These are phyloP conservation scores for Ardeotis arabs DNA, from an alignment of 2,113 vertebrate genomes.

Conservation along the genomic window DNA sequence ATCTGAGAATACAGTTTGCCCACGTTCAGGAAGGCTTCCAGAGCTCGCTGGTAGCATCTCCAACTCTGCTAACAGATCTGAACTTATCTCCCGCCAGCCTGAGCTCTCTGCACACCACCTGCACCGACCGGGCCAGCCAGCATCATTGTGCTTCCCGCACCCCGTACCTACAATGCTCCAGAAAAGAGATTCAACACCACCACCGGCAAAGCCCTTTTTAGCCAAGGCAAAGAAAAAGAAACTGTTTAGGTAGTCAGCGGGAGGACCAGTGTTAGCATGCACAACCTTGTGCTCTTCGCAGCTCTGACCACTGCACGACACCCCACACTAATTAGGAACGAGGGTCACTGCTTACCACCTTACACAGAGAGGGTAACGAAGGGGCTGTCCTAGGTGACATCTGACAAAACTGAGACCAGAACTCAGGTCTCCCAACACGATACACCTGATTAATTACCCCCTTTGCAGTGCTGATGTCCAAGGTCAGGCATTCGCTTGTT, in stretches of 20 bases:
- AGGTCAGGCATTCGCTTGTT: slow-evolving; percentile 38
- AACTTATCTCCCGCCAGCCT: background rate
- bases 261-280: background rate
- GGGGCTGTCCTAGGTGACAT: background rate
- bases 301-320: background rate
- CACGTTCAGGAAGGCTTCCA: background rate
- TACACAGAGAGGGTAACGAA: background rate
- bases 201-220: background rate
- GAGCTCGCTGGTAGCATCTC: background rate
- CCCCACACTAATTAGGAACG: background rate
- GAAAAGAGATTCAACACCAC: background rate
- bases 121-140: background rate
- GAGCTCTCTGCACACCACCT: background rate
- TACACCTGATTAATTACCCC: slow-evolving; percentile 39
- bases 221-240: background rate
- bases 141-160: background rate
- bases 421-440: background rate
- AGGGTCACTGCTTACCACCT: background rate
- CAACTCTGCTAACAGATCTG: rapidly evolving
- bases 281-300: background rate
- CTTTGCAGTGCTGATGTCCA: background rate
- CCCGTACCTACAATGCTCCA: background rate
- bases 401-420: background rate
- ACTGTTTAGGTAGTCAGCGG: background rate
- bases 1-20: background rate